Base-by-base conservation (phyloP, 1,140 invertebrate genomes). In the Drosophila nikananu region DNA sequence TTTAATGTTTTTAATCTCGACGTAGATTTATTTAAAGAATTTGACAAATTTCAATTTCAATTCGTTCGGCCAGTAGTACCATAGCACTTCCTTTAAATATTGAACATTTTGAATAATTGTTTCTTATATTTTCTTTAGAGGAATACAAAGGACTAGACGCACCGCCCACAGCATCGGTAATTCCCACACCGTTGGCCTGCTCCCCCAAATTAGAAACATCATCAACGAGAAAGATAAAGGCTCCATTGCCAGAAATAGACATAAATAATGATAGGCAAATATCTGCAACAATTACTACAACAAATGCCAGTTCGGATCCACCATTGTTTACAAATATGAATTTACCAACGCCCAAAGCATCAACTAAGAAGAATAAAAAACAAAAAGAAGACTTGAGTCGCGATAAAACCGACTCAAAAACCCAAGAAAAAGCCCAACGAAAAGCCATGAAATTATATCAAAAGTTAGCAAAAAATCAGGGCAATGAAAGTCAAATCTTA, bases 401-500 rank as follows among this genome's bases (percentile, higher is more conserved):
- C 25, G 51, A 59, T 62, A 48, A 41, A 25, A 32, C 27, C 23
- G 46, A 80, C 27, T 21, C 8, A 6, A 91, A 91, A 48, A 42
- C 58, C 2, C 44, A 77, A 3, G 87, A 91, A 5, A 92, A 91
- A 49, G 72, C 78, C 4, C 78, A 86, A 7, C 48, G 75, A 7
- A 92, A 81, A 51, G 78, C 74, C 17, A 52, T 92, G 9, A 92
- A 90, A 78, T 73, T 90, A 12, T 77, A 63, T 51, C 87, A 91
- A 52, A 92, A 87, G 55, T 39, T 79, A 4, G 55, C 82, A 12
- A 91, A 77, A 23, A 71, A n/a, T 32, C 68, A 80, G 30, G 35
- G 12, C 23, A 49, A 73, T 2, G 55, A 17, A 37, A 39, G 30
- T 19, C 21, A 60, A 35, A 23, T 62, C 6, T 32, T 68, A 3